Evolutionary conservation across 1,140 invertebrate genomes (phyloP).

Genomic region (Gyrodactylus salaris): DNA sequence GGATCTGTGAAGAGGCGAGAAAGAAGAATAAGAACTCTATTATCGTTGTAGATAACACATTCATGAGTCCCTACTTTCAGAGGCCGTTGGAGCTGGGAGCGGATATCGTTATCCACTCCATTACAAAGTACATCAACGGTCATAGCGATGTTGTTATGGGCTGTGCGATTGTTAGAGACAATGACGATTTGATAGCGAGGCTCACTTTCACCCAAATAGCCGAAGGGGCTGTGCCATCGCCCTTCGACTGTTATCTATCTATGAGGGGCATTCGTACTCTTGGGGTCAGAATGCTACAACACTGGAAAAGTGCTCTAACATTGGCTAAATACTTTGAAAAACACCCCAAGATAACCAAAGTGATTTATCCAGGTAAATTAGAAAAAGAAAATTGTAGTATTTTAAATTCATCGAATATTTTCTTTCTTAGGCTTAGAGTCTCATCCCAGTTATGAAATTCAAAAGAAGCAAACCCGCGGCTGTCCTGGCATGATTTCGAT

Average conservation of each 20-base stretch:
- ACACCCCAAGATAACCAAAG: constrained; percentile 39
- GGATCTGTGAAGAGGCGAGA: constrained; percentile 31
- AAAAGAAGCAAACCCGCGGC: constrained; percentile 44
- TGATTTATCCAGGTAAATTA: constrained; percentile 41
- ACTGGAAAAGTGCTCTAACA: constrained; percentile 37
- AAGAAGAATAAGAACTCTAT: constrained; percentile 30
- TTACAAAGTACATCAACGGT: constrained; percentile 89
- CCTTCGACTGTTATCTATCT: constrained; percentile 72
- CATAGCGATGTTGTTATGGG: constrained; percentile 94
- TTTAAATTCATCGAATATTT: no score
- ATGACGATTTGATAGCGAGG: constrained; percentile 33
- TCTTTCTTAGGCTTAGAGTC: constrained; percentile 30
- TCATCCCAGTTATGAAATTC: constrained; percentile 56
- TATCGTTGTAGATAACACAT: constrained; percentile 78
- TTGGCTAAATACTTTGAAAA: constrained; percentile 43
- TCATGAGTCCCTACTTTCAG: constrained; percentile 72
- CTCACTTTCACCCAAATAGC: constrained; percentile 54
- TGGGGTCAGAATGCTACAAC: constrained; percentile 52
- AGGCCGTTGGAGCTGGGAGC: constrained; percentile 54
- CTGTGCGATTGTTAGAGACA: constrained; percentile 33
- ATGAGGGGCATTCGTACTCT: constrained; percentile 75
- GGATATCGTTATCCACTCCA: constrained; percentile 57
- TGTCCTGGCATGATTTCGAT: constrained; percentile 67
- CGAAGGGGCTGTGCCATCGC: constrained; percentile 58
- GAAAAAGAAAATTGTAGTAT: constrained; percentile 7